Conservation (phyloP, 2,888 invertebrate genomes). For the Amphipoea lucens region DNA sequence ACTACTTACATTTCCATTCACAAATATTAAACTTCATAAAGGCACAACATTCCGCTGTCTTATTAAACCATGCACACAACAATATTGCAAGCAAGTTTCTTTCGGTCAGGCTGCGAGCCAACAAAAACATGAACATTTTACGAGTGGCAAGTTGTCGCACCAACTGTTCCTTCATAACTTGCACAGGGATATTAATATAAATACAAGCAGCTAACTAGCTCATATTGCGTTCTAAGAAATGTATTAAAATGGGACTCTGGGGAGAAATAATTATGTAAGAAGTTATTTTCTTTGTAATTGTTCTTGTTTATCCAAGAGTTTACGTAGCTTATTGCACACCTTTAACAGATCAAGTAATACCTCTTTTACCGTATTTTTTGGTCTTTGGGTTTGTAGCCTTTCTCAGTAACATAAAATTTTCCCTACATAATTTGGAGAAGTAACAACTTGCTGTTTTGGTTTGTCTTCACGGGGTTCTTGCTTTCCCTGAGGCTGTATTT, state of each 20-base stretch:
- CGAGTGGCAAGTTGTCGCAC: conserved; percentile 39
- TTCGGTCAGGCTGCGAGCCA: conserved; percentile 48
- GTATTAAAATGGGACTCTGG: not conserved
- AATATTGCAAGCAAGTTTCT: conserved; percentile 51
- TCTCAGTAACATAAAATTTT: not conserved
- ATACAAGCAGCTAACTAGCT: conserved; percentile 31
- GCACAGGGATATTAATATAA: conserved; percentile 47
- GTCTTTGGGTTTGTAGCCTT: too few relatives aligned
- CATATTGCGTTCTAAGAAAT: conserved; percentile 23
- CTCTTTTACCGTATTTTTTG: not conserved
- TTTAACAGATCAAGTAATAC: not conserved
- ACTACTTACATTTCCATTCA: not conserved
- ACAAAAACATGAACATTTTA: conserved; percentile 60
- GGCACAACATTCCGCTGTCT: conserved; percentile 6
- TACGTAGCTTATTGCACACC: not conserved
- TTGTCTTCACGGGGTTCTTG: not conserved
- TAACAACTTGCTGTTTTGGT: not conserved
- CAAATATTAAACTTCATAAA: conserved; percentile 5
- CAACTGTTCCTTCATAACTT: conserved; percentile 58
- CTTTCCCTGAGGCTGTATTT: not conserved
- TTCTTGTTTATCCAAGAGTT: not conserved
- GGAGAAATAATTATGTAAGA: not conserved
- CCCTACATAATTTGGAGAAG: not conserved
- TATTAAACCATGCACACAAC: conserved; percentile 51
- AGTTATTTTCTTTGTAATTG: not conserved